Evolutionary conservation across 2,888 invertebrate genomes (phyloP), one percentile per base, ranked within the genome.

Genomic region (Anoplius nigerrimus): DNA sequence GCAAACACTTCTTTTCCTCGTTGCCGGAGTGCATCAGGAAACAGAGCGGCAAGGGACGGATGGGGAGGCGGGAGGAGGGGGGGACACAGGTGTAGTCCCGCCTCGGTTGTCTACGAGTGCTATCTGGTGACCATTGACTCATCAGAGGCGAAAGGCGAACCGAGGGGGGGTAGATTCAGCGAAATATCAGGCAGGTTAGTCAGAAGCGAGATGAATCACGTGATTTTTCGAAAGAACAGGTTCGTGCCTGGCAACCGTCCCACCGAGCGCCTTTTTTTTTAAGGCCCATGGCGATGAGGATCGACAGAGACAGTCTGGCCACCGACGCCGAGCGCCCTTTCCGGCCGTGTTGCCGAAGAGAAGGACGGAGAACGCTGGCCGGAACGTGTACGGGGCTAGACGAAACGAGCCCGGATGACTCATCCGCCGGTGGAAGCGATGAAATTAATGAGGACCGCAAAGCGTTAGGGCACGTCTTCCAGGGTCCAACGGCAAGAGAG

Each of bases 161-260:
- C 61, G 20, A 45, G 57, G 0, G n/a, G n/a, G 66, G 68, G 62
- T 48, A 58, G 76, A 60, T 77, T 77, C 71, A 73, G 79, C 75
- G 77, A 80, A 82, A 77, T 79, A 69, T 59, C 58, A 75, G 76
- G 71, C 78, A 79, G 76, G 76, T 80, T 82, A 81, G 77, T 83
- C 81, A 82, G 80, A 77, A 81, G 65, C 69, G 63, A 75, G 79
- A 82, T 84, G 84, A 87, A 84, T 86, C 86, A 87, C 75, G 74
- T 75, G 69, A 81, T 79, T 83, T 82, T 81, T 82, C 79, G 72
- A 77, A 71, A 74, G 71, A 81, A 80, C 83, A 82, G 84, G 84
- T 83, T 78, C 71, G 74, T 61, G 66, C 77, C 61, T 70, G 71
- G 70, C 78, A 80, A 80, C 80, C 73, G 74, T 66, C 74, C 64